Evolutionary conservation across 2,797 vertebrate species (phyloP), one percentile per base, ranked within the genome.

Genomic region (Spheniscus humboldti): DNA sequence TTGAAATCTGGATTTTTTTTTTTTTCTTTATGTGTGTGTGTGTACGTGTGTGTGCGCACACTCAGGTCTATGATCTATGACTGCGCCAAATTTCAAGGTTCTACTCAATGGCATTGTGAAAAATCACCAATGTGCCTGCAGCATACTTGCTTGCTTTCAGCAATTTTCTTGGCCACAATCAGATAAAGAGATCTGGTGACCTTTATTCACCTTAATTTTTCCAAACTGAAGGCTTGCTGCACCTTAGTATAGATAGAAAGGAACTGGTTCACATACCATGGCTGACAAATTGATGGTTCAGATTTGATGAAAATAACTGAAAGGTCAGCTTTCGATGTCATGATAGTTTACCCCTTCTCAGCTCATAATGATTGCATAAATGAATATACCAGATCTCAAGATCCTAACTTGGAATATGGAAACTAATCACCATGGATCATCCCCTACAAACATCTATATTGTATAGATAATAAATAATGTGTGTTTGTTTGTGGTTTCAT

Each of bases 171-270:
- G 50, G 80, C 76, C 85, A 77, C 90, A 96, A 78, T 92, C 90
- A 85, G 69, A 82, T 73, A 90, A 92, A 97, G 77, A 75, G 73
- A 79, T 88, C 84, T 96, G 60, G 48, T 90, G 83, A 92, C 88
- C 86, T 90, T 96, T 96, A 60, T 63, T 96, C 93, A 94, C 93
- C 84, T 95, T 96, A 78, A 48, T 90, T 87, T 92, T 94, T 94
- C 75, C 68, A 92, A 92, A 88, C 47, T 77, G 86, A 95, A 91
- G 63, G 71, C 55, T 72, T 90, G n/a, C 59, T 94, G 22, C 28
- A 93, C 71, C 72, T 95, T 73, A 66, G 37, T 78, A 27, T 31
- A 82, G 50, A 74, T 33, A 60, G 60, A 91, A 84, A 19, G 13
- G 48, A 82, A 88, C 47, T 45, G 33, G 35, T 47, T 94, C 62